These are phyloP conservation scores for Sigmodon hispidus DNA, from an alignment of 2,113 vertebrate species.

Conservation along the genomic window DNA sequence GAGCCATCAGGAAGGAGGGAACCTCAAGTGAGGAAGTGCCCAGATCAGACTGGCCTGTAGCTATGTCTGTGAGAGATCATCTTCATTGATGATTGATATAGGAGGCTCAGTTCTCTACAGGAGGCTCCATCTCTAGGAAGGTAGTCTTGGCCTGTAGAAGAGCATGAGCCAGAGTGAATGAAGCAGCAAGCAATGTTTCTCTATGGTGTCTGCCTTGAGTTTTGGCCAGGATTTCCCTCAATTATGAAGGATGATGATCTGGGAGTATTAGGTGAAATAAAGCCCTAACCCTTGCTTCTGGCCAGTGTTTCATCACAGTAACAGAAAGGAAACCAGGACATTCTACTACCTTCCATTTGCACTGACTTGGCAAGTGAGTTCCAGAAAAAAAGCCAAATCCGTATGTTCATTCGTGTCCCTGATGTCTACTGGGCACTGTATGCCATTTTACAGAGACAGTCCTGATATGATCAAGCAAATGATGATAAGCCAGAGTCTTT, in stretches of 20 bases:
- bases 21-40: background rate
- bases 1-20: background rate
- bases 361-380: too few species aligned
- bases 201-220: background rate
- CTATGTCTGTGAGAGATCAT: background rate
- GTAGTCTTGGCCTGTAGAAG: background rate
- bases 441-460: accelerated
- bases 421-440: background rate
- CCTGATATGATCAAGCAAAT: background rate
- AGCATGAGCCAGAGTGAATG: too few species aligned
- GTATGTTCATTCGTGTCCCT: accelerated
- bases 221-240: background rate
- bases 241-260: background rate
- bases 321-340: too few species aligned
- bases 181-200: background rate
- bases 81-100: background rate
- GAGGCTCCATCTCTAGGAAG: background rate
- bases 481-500: background rate
- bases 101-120: background rate
- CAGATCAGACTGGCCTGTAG: background rate
- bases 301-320: background rate
- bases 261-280: background rate
- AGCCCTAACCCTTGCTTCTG: background rate
- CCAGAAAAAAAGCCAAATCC: background rate
- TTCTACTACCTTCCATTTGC: too few species aligned